Evolutionary conservation across 2,113 vertebrate species (phyloP).

Genomic region (Megaceryle maxima): DNA sequence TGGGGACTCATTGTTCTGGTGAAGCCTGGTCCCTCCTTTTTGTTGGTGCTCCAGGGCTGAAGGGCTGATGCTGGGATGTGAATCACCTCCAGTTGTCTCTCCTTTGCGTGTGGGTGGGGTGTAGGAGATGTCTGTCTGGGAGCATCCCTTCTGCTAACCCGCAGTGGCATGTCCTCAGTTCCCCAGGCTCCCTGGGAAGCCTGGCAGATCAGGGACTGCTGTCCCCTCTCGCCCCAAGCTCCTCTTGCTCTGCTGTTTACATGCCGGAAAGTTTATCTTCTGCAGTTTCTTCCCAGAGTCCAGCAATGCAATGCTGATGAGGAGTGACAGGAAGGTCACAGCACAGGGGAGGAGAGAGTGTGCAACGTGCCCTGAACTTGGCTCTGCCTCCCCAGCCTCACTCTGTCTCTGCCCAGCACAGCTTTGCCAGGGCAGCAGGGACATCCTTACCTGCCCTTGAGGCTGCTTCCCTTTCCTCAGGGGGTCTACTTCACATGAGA

Average conservation of each 20-base stretch:
- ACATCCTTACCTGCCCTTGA: not conserved
- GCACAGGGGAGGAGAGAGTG: not conserved
- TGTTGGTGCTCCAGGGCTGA: not conserved
- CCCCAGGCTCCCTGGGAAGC: not conserved
- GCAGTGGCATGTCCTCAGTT: not conserved
- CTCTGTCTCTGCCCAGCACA: not conserved
- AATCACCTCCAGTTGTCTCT: not conserved
- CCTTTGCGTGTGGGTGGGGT: not conserved
- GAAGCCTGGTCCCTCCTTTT: not conserved
- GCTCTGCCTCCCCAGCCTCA: not conserved
- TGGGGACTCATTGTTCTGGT: not conserved
- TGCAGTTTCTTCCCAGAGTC: slow-evolving; percentile 12
- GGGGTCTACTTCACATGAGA: not conserved
- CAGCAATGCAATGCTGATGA: not conserved
- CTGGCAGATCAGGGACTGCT: not conserved
- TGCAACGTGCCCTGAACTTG: not conserved
- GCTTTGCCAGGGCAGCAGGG: not conserved
- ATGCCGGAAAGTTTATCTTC: slow-evolving; percentile 25
- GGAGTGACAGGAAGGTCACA: slow-evolving; percentile 57
- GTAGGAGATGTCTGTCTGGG: not conserved
- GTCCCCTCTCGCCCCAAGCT: not conserved
- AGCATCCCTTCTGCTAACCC: not conserved
- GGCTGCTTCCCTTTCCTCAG: not conserved
- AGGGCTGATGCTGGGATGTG: not conserved
- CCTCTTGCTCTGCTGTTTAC: slow-evolving; percentile 26